A percentile compares a stretch with the other conserved stretches of the same genome.
phyloP scores from a whole-genome alignment of 2,113 vertebrate genomes.

The Psephotus haematonotus region DNA sequence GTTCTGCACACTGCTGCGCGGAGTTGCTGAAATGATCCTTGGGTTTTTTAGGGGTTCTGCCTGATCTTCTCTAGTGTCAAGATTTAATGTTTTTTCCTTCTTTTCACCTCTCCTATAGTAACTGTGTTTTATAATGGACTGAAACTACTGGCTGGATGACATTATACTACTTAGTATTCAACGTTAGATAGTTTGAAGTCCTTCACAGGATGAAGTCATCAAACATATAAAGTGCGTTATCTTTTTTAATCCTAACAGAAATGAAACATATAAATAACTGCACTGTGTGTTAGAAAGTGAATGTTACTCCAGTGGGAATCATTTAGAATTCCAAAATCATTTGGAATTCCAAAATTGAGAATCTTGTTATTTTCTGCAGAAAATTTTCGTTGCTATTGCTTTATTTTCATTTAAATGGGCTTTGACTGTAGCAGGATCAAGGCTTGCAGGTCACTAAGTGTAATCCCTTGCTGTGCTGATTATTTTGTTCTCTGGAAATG shows the following conservation, averaged over 20 bases:
- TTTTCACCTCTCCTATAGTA: not conserved
- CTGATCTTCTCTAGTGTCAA: not conserved
- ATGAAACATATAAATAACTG: not conserved
- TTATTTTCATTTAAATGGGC: constrained; percentile 34
- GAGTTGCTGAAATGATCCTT: not conserved
- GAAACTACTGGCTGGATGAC: not conserved
- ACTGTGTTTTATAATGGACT: not conserved
- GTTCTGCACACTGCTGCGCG: not conserved
- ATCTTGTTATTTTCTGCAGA: not conserved
- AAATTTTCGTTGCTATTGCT: constrained; percentile 9
- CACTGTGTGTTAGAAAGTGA: not conserved
- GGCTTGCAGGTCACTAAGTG: not conserved
- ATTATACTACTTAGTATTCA: not conserved
- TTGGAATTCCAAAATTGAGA: constrained; percentile 36
- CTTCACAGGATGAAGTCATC: not conserved
- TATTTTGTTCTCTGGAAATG: not conserved
- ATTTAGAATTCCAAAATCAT: not conserved
- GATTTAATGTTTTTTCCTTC: too few relatives aligned
- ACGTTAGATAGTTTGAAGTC: not conserved
- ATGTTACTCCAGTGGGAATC: not conserved
- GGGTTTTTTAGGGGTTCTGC: not conserved
- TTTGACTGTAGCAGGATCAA: not conserved
- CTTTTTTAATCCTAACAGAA: not conserved
- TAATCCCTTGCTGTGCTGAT: not conserved
- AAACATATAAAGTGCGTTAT: not conserved